Evolutionary conservation across 2,888 invertebrate genomes (phyloP).

Genomic region (Molorchus minor): DNA sequence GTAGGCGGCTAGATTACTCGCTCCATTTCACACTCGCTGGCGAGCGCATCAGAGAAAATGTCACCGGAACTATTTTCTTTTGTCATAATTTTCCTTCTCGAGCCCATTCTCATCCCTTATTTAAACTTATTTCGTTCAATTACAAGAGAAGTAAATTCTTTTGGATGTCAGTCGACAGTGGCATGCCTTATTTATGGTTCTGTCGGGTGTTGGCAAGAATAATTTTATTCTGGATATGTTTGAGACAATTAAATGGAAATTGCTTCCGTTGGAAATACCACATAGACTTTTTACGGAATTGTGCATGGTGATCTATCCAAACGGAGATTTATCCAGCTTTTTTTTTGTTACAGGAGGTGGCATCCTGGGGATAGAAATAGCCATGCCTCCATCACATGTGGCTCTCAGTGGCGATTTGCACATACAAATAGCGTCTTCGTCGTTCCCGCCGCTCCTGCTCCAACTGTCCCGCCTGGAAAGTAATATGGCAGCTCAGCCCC

Average conservation of each 20-base stretch:
- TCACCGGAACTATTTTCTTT: background rate
- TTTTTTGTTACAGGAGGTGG: slow-evolving; percentile 54
- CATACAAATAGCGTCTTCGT: slow-evolving; percentile 69
- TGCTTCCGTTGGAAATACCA: too few relatives aligned
- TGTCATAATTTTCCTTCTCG: background rate
- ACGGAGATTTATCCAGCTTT: too few relatives aligned
- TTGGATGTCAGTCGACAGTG: background rate
- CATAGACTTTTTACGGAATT: too few relatives aligned
- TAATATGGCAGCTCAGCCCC: slow-evolving; percentile 53
- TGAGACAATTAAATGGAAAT: too few relatives aligned
- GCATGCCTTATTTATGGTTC: background rate
- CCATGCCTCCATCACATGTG: slow-evolving; percentile 76
- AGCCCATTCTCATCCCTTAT: background rate
- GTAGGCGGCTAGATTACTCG: slow-evolving; percentile 37
- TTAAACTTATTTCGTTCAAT: slow-evolving; percentile 1
- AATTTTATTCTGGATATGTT: too few relatives aligned
- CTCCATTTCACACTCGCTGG: slow-evolving; percentile 51
- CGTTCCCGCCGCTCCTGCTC: slow-evolving; percentile 59
- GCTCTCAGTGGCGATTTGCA: slow-evolving; percentile 83
- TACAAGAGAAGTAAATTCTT: slow-evolving; percentile 3
- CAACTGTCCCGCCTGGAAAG: slow-evolving; percentile 63
- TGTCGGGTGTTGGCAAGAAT: background rate
- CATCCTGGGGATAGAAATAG: slow-evolving; percentile 56
- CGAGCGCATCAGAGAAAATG: slow-evolving; percentile 35
- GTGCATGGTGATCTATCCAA: too few relatives aligned